These are phyloP conservation scores for Colletes gigas DNA, from an alignment of 1,140 invertebrate genomes.

Conservation along the genomic window DNA sequence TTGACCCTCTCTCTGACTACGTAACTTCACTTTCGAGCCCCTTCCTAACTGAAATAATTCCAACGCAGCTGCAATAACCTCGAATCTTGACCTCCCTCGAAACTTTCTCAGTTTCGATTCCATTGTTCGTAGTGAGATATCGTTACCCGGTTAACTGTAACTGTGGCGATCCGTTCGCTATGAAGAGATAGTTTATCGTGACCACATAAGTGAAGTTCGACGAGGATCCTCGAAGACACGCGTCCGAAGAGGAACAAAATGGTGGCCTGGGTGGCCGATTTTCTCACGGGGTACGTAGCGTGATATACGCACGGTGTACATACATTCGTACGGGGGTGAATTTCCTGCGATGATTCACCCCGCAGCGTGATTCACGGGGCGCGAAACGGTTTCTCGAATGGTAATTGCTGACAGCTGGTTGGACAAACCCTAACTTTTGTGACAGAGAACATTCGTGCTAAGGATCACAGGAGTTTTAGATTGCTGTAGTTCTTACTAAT, in stretches of 20 bases:
- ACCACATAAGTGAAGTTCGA: not conserved
- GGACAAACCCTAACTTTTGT: not conserved
- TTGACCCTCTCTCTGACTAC: too few species aligned
- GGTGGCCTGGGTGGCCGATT: slow-evolving; percentile 84
- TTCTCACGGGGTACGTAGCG: slow-evolving; percentile 83
- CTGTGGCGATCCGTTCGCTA: too few species aligned
- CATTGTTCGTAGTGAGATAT: not conserved
- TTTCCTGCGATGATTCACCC: slow-evolving; percentile 35
- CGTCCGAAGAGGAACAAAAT: slow-evolving; percentile 71
- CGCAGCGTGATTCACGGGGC: slow-evolving; percentile 25
- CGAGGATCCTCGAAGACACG: not conserved
- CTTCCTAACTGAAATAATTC: too few species aligned
- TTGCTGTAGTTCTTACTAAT: too few species aligned
- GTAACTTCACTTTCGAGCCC: too few species aligned
- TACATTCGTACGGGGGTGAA: slow-evolving; percentile 24
- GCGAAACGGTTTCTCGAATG: slow-evolving; percentile 11
- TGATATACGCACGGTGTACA: too few species aligned
- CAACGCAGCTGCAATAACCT: too few species aligned
- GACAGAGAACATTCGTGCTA: too few species aligned
- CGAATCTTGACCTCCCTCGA: too few species aligned
- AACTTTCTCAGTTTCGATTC: too few species aligned
- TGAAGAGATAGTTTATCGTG: too few species aligned
- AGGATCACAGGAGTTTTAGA: not conserved
- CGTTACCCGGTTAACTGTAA: not conserved
- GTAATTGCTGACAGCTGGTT: slow-evolving; percentile 31